phyloP scores from a whole-genome alignment of 2,797 vertebrate genomes.

The Podarcis siculus region DNA sequence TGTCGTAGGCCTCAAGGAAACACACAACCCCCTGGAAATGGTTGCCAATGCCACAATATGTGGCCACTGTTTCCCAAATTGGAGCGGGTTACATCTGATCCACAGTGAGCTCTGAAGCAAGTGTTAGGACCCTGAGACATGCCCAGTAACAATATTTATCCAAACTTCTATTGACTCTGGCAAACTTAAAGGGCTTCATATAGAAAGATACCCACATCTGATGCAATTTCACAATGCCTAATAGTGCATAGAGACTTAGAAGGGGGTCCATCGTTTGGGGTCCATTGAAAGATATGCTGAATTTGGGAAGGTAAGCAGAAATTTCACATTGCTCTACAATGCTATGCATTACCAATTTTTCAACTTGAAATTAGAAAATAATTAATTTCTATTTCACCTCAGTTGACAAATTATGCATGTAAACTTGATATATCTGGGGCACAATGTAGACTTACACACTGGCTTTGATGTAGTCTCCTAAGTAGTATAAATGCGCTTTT shows the following conservation, averaged over 20 bases:
- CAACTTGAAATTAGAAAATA: not conserved
- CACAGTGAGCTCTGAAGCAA: no score
- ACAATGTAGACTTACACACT: not conserved
- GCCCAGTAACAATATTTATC: not conserved
- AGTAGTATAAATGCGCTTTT: conserved; percentile 14
- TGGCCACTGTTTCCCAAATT: no score
- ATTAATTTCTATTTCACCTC: not conserved
- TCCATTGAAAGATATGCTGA: not conserved
- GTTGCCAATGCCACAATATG: no score
- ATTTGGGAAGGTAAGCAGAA: not conserved
- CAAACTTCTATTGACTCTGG: not conserved
- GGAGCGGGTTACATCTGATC: no score
- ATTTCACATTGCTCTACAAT: not conserved
- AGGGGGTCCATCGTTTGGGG: no score
- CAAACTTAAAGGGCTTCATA: not conserved
- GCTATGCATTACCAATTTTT: not conserved
- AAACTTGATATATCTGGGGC: not conserved
- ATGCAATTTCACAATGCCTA: not conserved
- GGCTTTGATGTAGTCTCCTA: conserved; percentile 10
- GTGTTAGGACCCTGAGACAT: no score
- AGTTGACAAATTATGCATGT: not conserved
- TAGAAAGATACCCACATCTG: not conserved
- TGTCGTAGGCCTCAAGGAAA: no score
- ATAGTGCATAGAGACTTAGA: not conserved
- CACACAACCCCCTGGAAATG: no score